Evolutionary conservation across 2,888 invertebrate genomes (phyloP).

Genomic region (Abrostola triplasia): DNA sequence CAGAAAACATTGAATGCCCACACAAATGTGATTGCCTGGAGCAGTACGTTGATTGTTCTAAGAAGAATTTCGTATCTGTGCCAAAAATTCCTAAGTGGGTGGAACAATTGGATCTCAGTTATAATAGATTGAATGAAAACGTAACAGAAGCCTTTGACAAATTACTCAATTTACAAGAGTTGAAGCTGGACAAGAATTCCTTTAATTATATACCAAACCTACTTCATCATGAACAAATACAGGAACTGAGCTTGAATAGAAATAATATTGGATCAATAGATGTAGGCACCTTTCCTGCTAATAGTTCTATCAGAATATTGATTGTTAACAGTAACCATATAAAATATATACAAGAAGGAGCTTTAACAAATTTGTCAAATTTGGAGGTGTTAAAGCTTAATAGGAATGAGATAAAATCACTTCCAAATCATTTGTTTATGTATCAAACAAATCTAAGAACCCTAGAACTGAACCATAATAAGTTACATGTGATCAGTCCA

Average conservation of each 20-base stretch:
- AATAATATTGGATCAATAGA: slow-evolving; percentile 89
- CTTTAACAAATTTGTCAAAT: slow-evolving; percentile 91
- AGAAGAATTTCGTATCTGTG: slow-evolving; percentile 90
- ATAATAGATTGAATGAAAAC: slow-evolving; percentile 82
- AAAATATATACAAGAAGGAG: slow-evolving; percentile 90
- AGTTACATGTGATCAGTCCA: slow-evolving; percentile 93
- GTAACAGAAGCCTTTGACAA: slow-evolving; percentile 75
- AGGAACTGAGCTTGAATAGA: slow-evolving; percentile 89
- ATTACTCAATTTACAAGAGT: slow-evolving; percentile 72
- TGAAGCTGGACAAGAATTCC: slow-evolving; percentile 88
- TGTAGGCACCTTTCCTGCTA: slow-evolving; percentile 88
- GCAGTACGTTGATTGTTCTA: slow-evolving; percentile 92
- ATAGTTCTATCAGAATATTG: slow-evolving; percentile 81
- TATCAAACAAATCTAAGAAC: slow-evolving; percentile 91
- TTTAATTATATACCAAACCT: slow-evolving; percentile 88
- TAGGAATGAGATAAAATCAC: slow-evolving; percentile 91
- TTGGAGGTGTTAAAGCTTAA: slow-evolving; percentile 93
- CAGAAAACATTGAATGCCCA: slow-evolving; percentile 89
- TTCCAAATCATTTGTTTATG: slow-evolving; percentile 93
- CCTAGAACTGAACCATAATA: slow-evolving; percentile 95
- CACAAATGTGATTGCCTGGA: slow-evolving; percentile 92
- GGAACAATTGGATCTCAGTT: slow-evolving; percentile 91
- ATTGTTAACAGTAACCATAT: slow-evolving; percentile 91
- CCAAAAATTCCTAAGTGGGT: slow-evolving; percentile 94
- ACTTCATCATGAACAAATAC: slow-evolving; percentile 83